These are phyloP conservation scores for Drosophila ficusphila DNA, from an alignment of 1,140 invertebrate genomes.

Conservation along the genomic window DNA sequence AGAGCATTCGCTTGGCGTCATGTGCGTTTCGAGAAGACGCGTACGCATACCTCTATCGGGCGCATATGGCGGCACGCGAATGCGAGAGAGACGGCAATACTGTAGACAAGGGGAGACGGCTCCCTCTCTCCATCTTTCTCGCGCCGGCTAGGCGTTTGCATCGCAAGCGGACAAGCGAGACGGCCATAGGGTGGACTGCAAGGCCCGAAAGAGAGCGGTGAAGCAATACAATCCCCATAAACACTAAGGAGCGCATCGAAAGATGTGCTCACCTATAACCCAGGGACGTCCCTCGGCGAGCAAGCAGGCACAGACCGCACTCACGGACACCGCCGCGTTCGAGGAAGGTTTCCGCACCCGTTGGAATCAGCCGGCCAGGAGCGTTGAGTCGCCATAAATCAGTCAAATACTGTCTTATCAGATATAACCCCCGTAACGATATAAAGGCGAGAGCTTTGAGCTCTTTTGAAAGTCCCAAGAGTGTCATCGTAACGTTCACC, in stretches of 20 bases:
- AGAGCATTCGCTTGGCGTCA: constrained; percentile 51
- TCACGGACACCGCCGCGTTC: background rate
- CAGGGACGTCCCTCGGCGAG: constrained; percentile 5
- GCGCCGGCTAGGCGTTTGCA: constrained; percentile 44
- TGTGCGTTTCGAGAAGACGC: constrained; percentile 47
- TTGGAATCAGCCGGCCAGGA: background rate
- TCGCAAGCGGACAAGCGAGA: constrained; percentile 41
- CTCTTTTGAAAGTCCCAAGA: background rate
- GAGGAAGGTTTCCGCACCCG: background rate
- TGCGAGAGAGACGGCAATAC: constrained; percentile 51
- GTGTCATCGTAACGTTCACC: constrained; percentile 26
- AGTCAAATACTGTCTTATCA: constrained; percentile 1
- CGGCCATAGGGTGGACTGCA: constrained; percentile 24
- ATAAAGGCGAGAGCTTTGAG: background rate
- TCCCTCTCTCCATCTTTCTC: constrained; percentile 35
- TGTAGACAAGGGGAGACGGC: constrained; percentile 24
- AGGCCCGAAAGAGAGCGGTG: constrained; percentile 22
- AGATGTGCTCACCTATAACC: constrained; percentile 18
- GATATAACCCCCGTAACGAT: background rate
- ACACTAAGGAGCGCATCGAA: background rate
- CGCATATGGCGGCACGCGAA: constrained; percentile 43
- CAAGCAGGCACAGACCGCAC: constrained; percentile 12
- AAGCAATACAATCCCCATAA: constrained; percentile 14
- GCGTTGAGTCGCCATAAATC: background rate
- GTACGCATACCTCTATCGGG: constrained; percentile 61